Base-by-base conservation (phyloP, 1,140 invertebrate species). In the Eriocheir sinensis region DNA sequence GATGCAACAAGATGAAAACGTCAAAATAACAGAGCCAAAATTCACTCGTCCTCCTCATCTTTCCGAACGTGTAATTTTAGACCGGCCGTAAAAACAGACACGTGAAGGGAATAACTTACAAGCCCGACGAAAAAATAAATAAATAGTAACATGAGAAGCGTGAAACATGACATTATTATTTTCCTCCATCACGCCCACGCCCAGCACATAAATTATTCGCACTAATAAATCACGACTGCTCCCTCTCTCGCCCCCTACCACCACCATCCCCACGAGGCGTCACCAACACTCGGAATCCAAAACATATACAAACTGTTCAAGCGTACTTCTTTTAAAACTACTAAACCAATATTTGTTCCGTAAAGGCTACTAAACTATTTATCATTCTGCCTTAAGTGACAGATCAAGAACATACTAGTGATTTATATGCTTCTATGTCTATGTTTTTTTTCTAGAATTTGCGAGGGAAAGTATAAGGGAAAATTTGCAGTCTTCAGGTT, bases 121-220 rank as follows among this genome's bases (percentile, higher is more conserved):
- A n/a, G 6, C 6, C 21, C 60, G 60, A 72, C 60, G 60, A 72
- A 72, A 48, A 72, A 21, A 72, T 72, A n/a, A 21, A 72, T 72
- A n/a, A 72, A 72, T 72, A n/a, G 27, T 72, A 72, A n/a, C 60
- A 72, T 72, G 27, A 72, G 60, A 72, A 72, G 0, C 21, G 60
- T 72, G 60, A 72, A n/a, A 72, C n/a, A 72, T 72, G 60, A n/a
- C 60, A 72, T 72, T n/a, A 72, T n/a, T 72, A 4, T 72, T 72
- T 72, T 72, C n/a, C 8, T n/a, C 53, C 60, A 0, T 72, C 60
- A 17, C 60, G 27, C 60, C n/a, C 17, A 72, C 60, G 60, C 60
- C 60, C 60, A n/a, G 21, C 21, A 72, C 60, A 72, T 72, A n/a
- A 72, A 72, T 72, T 72, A 72, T 72, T 72, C 1, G 60, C 1